Percentiles rank a stretch among this genome's conserved stretches.
Conservation (phyloP, 2,797 vertebrate genomes). For the Sebastiscus albofasciatus region DNA sequence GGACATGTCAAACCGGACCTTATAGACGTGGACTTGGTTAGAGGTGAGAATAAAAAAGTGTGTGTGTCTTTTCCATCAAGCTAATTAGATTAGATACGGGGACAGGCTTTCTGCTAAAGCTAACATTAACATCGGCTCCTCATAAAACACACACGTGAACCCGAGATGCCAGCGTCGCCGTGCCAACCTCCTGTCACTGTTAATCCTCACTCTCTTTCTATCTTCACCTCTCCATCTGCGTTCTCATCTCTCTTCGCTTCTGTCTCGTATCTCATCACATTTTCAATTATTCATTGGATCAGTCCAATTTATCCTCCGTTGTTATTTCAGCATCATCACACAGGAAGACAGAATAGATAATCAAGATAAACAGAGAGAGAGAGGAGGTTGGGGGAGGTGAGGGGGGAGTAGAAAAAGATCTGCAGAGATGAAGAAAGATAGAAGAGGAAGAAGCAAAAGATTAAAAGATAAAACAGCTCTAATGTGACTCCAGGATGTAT, state of each 20-base stretch:
- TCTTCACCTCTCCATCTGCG: not conserved
- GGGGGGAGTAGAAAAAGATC: not conserved
- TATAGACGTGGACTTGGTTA: constrained; percentile 98
- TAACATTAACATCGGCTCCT: not conserved
- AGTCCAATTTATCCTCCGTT: constrained; percentile 18
- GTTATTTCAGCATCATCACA: constrained; percentile 20
- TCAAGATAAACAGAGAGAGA: not conserved
- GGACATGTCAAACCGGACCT: constrained; percentile 98
- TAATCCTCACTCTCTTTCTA: not conserved
- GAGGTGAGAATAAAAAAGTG: constrained; percentile 85
- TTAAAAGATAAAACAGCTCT: constrained; percentile 7
- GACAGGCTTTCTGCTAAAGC: not conserved
- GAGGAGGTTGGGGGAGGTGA: no score
- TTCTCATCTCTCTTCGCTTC: not conserved
- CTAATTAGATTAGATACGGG: constrained; percentile 41
- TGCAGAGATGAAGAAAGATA: not conserved
- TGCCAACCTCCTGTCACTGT: constrained; percentile 22
- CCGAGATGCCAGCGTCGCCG: constrained; percentile 1
- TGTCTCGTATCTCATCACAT: constrained; percentile 25
- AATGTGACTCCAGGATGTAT: constrained; percentile 24
- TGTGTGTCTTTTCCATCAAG: constrained; percentile 62
- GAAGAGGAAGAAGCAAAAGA: not conserved
- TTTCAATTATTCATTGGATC: constrained; percentile 59
- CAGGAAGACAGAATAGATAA: not conserved
- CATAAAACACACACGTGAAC: not conserved